Conservation (phyloP, 2,888 invertebrate genomes). For the Lasioglossum malachurum region DNA sequence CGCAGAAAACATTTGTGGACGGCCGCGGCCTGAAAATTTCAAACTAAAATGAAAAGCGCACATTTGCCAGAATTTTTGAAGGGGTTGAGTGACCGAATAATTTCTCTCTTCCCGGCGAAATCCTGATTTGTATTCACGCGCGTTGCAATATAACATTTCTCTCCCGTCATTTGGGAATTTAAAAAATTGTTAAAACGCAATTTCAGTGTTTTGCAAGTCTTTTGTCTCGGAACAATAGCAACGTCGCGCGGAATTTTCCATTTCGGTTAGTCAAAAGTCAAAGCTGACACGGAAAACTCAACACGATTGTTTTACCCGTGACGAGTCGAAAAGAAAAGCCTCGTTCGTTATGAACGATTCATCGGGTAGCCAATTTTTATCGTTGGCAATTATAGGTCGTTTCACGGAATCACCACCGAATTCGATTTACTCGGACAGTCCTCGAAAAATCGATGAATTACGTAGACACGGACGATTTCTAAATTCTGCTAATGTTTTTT, state of each 20-base stretch:
- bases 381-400: not conserved
- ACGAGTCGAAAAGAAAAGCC: not conserved
- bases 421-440: not conserved
- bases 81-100: not conserved
- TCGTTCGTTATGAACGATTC: not conserved
- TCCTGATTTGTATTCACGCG: not conserved
- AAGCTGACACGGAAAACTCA: not conserved
- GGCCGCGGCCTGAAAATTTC: not conserved
- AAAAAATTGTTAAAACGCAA: not conserved
- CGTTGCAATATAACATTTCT: not conserved
- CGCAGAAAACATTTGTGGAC: not conserved
- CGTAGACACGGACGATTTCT: no score
- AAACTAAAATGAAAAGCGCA: not conserved
- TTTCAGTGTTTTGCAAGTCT: not conserved
- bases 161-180: not conserved
- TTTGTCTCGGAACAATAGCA: not conserved
- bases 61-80: not conserved
- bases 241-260: not conserved
- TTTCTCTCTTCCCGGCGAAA: not conserved
- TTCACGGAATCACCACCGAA: not conserved
- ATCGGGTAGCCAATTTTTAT: not conserved
- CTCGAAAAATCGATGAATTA: not conserved
- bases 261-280: not conserved
- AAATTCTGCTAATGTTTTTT: no score
- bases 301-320: not conserved